phyloP scores from a whole-genome alignment of 1,140 invertebrate species.

The Stegodyphus mimosarum region DNA sequence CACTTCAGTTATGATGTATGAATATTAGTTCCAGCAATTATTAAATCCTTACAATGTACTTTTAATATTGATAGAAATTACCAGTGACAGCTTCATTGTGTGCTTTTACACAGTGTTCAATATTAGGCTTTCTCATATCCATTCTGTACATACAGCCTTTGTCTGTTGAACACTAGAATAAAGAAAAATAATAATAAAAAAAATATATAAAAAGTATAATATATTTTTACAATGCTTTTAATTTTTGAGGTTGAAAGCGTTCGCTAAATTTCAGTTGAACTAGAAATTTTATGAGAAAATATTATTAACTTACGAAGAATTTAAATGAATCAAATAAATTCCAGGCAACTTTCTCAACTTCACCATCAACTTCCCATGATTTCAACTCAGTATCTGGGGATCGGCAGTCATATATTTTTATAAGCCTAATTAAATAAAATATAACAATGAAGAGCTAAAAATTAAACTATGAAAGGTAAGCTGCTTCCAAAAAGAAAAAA shows the following conservation, averaged over 20 bases:
- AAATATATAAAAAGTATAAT: slow-evolving; percentile 61
- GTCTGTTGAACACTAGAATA: slow-evolving; percentile 78
- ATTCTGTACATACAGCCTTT: slow-evolving; percentile 82
- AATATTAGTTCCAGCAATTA: too few species aligned
- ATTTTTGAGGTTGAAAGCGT: too few species aligned
- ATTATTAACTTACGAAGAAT: slow-evolving; percentile 76
- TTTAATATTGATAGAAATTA: not conserved
- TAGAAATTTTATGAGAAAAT: not conserved
- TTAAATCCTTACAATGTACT: too few species aligned
- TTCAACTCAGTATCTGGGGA: slow-evolving; percentile 73
- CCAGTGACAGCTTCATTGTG: slow-evolving; percentile 85
- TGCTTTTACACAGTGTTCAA: slow-evolving; percentile 81
- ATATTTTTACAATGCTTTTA: not conserved
- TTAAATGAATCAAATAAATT: slow-evolving; percentile 79
- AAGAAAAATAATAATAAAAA: slow-evolving; percentile 68
- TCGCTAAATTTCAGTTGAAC: too few species aligned
- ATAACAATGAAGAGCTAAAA: not conserved
- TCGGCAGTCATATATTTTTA: slow-evolving; percentile 84
- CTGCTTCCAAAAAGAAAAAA: not conserved
- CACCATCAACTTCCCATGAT: slow-evolving; percentile 79
- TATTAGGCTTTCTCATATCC: slow-evolving; percentile 78
- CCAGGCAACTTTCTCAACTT: slow-evolving; percentile 92
- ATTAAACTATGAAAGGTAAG: not conserved
- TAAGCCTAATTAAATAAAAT: slow-evolving; percentile 66
- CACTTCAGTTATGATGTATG: too few species aligned